These are phyloP conservation scores for Arizona elegans DNA, from an alignment of 2,113 vertebrate genomes.

Conservation along the genomic window DNA sequence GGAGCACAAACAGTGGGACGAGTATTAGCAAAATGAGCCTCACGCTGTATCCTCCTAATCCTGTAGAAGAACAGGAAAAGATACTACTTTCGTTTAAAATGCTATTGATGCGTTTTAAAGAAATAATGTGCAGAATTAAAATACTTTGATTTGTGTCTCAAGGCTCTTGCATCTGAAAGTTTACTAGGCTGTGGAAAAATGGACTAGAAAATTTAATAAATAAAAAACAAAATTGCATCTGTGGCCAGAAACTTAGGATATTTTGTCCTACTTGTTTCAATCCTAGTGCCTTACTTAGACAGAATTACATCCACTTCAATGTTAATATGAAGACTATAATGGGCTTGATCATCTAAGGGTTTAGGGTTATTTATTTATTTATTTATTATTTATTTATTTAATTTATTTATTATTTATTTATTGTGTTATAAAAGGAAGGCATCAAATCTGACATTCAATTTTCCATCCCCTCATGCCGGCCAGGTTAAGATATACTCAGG, in stretches of 20 bases:
- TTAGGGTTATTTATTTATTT: background rate
- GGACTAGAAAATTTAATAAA: background rate
- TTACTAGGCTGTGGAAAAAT: background rate
- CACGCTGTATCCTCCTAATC: background rate
- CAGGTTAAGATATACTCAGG: background rate
- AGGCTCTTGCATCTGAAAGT: background rate
- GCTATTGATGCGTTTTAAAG: background rate
- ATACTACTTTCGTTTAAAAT: background rate
- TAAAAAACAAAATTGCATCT: background rate
- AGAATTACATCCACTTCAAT: background rate
- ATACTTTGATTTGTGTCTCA: background rate
- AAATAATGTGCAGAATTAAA: background rate
- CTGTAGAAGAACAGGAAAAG: background rate
- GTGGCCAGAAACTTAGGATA: background rate
- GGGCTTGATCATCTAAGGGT: background rate
- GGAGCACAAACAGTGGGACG: background rate
- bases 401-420: background rate
- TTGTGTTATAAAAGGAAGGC: background rate
- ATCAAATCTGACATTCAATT: background rate
- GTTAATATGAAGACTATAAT: background rate
- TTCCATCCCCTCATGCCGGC: background rate
- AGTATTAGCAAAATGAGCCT: background rate
- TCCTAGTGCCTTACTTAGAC: background rate
- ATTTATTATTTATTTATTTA: background rate
- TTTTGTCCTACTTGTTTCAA: background rate